Evolutionary conservation across 2,113 vertebrate species (phyloP).

Genomic region (Tamias sibiricus): DNA sequence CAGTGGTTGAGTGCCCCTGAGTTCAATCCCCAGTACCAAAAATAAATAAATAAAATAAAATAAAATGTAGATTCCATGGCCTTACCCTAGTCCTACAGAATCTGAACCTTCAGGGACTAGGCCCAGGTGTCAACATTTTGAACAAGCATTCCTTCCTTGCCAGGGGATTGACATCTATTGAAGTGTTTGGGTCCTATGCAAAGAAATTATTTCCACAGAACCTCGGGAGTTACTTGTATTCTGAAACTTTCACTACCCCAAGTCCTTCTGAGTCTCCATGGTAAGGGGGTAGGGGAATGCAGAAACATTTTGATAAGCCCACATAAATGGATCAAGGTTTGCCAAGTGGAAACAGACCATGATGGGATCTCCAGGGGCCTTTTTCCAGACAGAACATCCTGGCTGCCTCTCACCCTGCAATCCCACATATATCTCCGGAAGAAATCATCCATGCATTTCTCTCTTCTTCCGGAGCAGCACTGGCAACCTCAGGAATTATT

Average conservation of each 20-base stretch:
- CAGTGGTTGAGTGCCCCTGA: too few relatives aligned
- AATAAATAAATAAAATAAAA: too few relatives aligned
- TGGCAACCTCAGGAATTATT: constrained; percentile 54
- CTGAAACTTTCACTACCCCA: neutral
- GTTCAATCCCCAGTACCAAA: too few relatives aligned
- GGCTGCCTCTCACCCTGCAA: neutral
- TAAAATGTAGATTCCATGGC: neutral
- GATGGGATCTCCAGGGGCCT: neutral
- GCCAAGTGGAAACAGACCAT: neutral
- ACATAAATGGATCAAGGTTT: neutral
- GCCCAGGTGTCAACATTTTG: neutral
- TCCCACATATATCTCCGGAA: neutral
- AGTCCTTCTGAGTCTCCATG: neutral
- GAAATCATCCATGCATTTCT: neutral
- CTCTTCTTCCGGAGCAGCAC: constrained; percentile 25
- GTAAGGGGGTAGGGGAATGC: neutral
- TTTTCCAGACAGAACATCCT: neutral
- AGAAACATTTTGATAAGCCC: neutral
- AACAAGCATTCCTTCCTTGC: neutral
- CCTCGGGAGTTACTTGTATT: neutral
- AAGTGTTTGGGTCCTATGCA: neutral
- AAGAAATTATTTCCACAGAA: neutral
- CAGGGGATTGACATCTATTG: neutral
- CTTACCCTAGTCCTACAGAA: neutral
- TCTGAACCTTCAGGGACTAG: neutral